These are phyloP conservation scores for Tiphia femorata DNA, from an alignment of 2,888 invertebrate species.

Conservation along the genomic window DNA sequence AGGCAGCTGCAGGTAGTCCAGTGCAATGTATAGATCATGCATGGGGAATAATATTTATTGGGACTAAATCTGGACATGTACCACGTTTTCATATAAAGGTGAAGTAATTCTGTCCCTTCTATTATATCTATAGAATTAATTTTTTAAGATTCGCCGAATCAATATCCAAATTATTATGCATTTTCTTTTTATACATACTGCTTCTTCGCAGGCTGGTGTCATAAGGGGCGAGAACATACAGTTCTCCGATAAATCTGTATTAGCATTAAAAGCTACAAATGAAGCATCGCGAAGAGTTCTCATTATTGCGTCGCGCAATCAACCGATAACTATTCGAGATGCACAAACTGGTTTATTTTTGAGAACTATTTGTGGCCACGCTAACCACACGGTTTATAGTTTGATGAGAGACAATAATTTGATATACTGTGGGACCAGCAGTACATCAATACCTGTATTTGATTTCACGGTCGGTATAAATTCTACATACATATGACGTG, in stretches of 20 bases:
- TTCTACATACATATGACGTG: background rate
- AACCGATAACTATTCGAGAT: conserved; percentile 79
- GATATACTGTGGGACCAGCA: conserved; percentile 84
- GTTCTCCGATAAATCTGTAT: conserved; percentile 76
- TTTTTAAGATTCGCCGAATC: too few species aligned
- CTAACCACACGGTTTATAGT: conserved; percentile 78
- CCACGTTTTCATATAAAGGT: conserved; percentile 80
- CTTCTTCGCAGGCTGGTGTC: conserved; percentile 45
- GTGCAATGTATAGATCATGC: conserved; percentile 82
- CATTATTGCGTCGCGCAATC: conserved; percentile 79
- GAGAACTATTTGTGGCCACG: conserved; percentile 74
- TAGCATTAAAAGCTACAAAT: conserved; percentile 79
- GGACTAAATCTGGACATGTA: conserved; percentile 80
- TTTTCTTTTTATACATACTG: too few species aligned
- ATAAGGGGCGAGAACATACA: conserved; percentile 66
- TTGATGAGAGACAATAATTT: conserved; percentile 77
- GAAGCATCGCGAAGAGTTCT: conserved; percentile 81
- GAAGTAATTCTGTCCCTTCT: background rate
- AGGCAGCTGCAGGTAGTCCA: conserved; percentile 73
- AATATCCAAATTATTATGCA: too few species aligned
- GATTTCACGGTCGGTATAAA: conserved; percentile 78
- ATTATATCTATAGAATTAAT: too few species aligned
- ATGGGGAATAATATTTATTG: conserved; percentile 81
- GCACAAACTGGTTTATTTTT: conserved; percentile 79
- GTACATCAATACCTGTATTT: conserved; percentile 79